Conservation (phyloP, 2,113 vertebrate species). For the Cariama cristata region DNA sequence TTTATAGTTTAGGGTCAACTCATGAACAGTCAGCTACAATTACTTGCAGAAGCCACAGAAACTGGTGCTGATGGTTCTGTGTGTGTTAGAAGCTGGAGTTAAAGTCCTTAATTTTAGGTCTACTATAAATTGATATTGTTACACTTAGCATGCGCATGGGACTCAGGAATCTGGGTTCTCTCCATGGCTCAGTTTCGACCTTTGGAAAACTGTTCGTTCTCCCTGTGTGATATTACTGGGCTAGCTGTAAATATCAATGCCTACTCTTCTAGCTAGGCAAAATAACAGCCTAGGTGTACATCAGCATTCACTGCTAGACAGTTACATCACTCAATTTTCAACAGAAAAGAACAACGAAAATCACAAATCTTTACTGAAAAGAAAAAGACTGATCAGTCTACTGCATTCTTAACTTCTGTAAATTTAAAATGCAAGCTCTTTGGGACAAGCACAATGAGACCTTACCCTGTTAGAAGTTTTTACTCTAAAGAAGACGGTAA, state of each 20-base stretch:
- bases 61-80: background rate
- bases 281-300: accelerated
- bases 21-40: background rate
- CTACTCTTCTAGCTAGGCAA: background rate
- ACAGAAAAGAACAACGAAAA: background rate
- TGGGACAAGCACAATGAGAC: background rate
- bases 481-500: background rate
- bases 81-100: background rate
- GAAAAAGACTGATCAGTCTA: background rate
- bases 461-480: background rate
- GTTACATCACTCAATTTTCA: background rate
- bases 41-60: background rate
- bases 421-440: background rate
- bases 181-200: background rate
- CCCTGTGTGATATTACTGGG: background rate
- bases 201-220: background rate
- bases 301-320: background rate
- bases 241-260: background rate
- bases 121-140: background rate
- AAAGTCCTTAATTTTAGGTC: background rate
- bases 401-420: background rate
- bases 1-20: background rate
- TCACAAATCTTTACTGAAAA: background rate
- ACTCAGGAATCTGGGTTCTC: background rate
- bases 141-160: background rate